Evolutionary conservation across 2,113 vertebrate genomes (phyloP).

Genomic region (Sylvietta virens): DNA sequence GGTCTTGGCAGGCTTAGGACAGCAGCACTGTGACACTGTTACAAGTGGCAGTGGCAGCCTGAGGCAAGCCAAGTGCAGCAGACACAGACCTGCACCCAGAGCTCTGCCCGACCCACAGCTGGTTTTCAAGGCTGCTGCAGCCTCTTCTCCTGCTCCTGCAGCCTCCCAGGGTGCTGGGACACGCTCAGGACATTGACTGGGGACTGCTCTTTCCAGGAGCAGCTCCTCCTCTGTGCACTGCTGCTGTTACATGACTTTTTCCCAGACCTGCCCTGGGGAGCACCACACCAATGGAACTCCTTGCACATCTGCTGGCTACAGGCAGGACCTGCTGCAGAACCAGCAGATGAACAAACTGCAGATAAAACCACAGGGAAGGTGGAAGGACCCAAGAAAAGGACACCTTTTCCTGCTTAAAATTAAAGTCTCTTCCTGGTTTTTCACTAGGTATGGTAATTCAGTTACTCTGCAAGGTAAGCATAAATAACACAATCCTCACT

Average conservation of each 20-base stretch:
- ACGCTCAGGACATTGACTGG: background rate
- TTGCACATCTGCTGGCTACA: background rate
- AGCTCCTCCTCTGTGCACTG: background rate
- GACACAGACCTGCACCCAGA: background rate
- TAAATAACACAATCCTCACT: slow-evolving; percentile 74
- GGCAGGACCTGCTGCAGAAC: background rate
- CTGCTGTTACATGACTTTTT: background rate
- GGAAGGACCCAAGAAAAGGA: background rate
- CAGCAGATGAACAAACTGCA: background rate
- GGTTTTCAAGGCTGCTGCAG: background rate
- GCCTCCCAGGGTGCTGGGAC: background rate
- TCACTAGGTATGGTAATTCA: background rate
- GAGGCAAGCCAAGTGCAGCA: background rate
- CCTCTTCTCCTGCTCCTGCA: background rate
- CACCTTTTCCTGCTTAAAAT: background rate
- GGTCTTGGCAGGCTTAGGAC: background rate
- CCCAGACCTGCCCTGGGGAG: background rate
- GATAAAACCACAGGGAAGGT: background rate
- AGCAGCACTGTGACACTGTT: background rate
- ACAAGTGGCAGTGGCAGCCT: background rate
- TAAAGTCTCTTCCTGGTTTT: background rate
- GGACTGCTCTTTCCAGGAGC: background rate
- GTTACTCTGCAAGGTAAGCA: background rate
- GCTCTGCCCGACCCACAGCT: rapidly evolving
- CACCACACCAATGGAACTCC: background rate